Evolutionary conservation across 1,140 invertebrate genomes (phyloP).

Genomic region (Bombus sibiricus): DNA sequence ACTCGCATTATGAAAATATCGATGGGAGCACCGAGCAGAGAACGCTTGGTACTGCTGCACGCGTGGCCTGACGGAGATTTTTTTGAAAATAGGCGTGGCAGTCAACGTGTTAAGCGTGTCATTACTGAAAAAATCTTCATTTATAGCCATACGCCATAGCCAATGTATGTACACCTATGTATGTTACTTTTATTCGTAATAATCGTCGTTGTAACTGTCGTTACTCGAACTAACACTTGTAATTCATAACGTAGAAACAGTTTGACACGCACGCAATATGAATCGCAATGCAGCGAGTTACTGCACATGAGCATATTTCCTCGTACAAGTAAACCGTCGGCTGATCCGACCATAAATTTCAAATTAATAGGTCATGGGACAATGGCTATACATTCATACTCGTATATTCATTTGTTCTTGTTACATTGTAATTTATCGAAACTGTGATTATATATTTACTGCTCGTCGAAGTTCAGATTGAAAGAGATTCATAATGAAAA

Average conservation of each 20-base stretch:
- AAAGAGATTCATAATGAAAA: background rate
- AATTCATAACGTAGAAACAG: constrained; percentile 11
- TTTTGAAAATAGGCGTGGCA: too few relatives aligned
- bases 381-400: background rate
- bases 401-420: background rate
- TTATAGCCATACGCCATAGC: too few relatives aligned
- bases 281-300: background rate
- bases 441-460: background rate
- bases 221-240: background rate
- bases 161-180: background rate
- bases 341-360: constrained; percentile 6
- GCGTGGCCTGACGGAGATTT: too few relatives aligned
- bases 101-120: too few relatives aligned
- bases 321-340: background rate
- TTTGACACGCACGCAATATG: background rate
- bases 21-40: too few relatives aligned
- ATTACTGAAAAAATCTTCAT: too few relatives aligned
- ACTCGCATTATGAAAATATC: too few relatives aligned
- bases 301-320: background rate
- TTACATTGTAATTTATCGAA: background rate
- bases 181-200: background rate
- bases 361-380: constrained; percentile 1
- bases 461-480: background rate
- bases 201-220: background rate
- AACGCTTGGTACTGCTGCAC: too few relatives aligned